Base-by-base conservation (phyloP, 30 jellyfish, hydroid and myxozoan species). In the Sanderia malayensis region DNA sequence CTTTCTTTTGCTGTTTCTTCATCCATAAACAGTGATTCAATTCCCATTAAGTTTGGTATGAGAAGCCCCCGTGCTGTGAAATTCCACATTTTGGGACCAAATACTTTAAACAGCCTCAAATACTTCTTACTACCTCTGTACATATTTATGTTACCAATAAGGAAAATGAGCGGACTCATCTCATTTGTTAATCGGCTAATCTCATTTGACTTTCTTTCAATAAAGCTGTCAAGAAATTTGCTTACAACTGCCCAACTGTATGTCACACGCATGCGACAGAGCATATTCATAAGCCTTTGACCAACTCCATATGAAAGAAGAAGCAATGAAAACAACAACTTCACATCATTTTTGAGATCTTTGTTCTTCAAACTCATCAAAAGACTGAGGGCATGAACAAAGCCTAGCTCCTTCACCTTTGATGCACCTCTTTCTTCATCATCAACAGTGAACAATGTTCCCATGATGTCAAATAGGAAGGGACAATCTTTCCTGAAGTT, bases 1-100 rank as follows among this genome's bases (percentile, higher is more conserved):
- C 52, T 37, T 37, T 37, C 59, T 63, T 28, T 63, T 63, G 76
- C 57, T 10, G 76, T 63, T 63, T 63, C 64, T 63, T 63, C 76
- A 63, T 63, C 46, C 58, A 63, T 15, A 31, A 63, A 27, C 76
- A 63, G 24, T 49, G 64, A 49, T 49, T 49, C 64, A 49, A 49
- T 49, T 49, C 64, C 27, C 27, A 18, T 4, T 49, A 49, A 49
- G 64, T 49, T 24, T 4, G 64, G 64, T 49, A 49, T 49, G 64
- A 49, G 64, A 49, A 49, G 64, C 64, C 64, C 64, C 55, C 64
- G 11, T 49, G 64, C 64, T 49, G 64, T 49, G 64, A 49, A 49
- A 49, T 49, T 49, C 64, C 64, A 49, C 64, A 49, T 49, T 24
- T 49, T 49, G 8, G 64, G 23, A 49, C 64, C 64, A 49, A 49